phyloP scores from a whole-genome alignment of 2,888 invertebrate species.

The Galerucella nymphaeae region DNA sequence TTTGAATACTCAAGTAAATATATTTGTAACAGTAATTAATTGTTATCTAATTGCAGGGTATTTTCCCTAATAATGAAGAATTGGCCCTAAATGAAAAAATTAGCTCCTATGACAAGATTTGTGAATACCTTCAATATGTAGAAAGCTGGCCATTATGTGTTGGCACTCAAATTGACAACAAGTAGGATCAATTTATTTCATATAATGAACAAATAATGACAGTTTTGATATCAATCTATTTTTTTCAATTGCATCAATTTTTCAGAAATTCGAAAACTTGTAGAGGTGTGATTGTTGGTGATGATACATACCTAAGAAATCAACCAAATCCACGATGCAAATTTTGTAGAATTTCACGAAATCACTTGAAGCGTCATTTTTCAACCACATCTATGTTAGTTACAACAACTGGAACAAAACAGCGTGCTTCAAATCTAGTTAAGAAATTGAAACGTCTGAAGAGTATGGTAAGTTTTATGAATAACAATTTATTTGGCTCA shows the following conservation, averaged over 20 bases:
- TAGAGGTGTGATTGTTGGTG: not conserved
- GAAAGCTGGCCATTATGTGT: not conserved
- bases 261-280: not conserved
- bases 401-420: not conserved
- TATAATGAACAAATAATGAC: not conserved
- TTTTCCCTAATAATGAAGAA: not conserved
- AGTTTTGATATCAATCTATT: not conserved
- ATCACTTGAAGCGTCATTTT: not conserved
- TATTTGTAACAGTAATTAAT: not conserved
- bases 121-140: not conserved
- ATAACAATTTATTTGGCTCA: no score
- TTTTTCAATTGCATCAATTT: not conserved
- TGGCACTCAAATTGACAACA: not conserved
- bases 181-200: not conserved
- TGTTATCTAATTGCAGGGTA: not conserved
- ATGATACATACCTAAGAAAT: not conserved
- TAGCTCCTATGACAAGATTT: not conserved
- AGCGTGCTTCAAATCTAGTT: not conserved
- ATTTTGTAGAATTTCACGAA: not conserved
- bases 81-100: not conserved
- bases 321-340: not conserved
- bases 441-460: not conserved
- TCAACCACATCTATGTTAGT: not conserved
- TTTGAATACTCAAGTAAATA: not conserved
- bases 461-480: not conserved